Conservation (phyloP, 2,113 vertebrate genomes). For the Abramis brama region DNA sequence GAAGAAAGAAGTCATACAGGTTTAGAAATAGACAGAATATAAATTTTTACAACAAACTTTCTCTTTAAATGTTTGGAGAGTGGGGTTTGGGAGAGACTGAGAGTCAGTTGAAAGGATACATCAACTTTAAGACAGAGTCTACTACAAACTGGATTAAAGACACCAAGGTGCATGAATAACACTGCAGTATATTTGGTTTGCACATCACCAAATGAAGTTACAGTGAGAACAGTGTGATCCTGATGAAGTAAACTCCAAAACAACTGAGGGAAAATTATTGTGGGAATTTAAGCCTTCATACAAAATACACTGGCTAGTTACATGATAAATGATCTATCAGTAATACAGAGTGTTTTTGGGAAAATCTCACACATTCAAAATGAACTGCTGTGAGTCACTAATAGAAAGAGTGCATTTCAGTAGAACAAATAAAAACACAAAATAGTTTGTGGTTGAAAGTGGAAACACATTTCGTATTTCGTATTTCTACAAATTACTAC, state of each 20-base stretch:
- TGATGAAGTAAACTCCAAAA: constrained; percentile 19
- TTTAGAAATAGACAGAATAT: not conserved
- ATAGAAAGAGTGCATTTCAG: not conserved
- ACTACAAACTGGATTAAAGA: constrained; percentile 19
- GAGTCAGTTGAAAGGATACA: not conserved
- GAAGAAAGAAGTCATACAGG: constrained; percentile 47
- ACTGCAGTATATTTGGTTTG: constrained; percentile 36
- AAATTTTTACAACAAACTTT: not conserved
- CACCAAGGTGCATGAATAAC: not conserved
- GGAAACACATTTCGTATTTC: not conserved
- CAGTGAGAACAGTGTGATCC: constrained; percentile 28
- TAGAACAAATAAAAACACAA: constrained; percentile 2
- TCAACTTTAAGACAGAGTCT: not conserved
- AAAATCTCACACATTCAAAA: not conserved
- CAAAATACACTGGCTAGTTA: constrained; percentile 30
- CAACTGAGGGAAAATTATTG: constrained; percentile 16
- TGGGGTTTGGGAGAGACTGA: not conserved
- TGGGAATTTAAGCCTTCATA: constrained; percentile 39
- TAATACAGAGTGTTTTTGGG: not conserved
- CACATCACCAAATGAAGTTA: constrained; percentile 25
- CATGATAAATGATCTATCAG: not conserved
- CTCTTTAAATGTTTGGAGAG: not conserved
- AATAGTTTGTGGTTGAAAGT: not conserved
- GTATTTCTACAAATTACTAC: not conserved
- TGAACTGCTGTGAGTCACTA: not conserved